These are phyloP conservation scores for Myzus persicae DNA, from an alignment of 1,140 invertebrate species.

Conservation along the genomic window DNA sequence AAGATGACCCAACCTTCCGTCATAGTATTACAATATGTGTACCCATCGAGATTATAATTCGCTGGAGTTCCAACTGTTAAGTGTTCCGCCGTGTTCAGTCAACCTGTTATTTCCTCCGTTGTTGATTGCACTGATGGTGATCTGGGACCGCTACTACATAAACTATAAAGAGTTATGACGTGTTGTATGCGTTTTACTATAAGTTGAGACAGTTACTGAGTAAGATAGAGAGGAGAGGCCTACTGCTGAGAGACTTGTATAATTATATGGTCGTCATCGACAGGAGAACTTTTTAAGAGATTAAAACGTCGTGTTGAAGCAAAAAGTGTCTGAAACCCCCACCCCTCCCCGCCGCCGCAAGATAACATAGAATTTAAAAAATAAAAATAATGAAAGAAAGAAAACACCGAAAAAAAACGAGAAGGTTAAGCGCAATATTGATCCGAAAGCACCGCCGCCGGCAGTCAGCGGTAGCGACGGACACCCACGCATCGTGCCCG, in stretches of 20 bases:
- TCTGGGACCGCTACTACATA: not conserved
- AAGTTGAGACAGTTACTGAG: not conserved
- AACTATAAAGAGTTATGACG: not conserved
- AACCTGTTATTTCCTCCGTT: not conserved
- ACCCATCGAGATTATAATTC: not conserved
- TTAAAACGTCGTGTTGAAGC: conserved; percentile 10
- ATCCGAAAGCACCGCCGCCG: conserved; percentile 48
- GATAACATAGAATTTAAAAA: not conserved
- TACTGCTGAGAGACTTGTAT: not conserved
- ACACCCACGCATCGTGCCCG: conserved; percentile 48
- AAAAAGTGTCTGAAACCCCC: not conserved
- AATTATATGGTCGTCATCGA: conserved; percentile 19
- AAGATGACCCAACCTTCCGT: not conserved
- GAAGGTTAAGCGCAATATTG: conserved; percentile 57
- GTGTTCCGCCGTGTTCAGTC: not conserved
- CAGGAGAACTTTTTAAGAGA: not conserved
- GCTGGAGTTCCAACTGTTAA: not conserved
- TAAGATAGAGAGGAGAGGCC: not conserved
- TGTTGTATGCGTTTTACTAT: not conserved
- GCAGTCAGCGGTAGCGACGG: conserved; percentile 41
- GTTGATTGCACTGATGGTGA: not conserved
- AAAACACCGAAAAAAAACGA: conserved; percentile 36
- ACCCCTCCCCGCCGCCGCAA: not conserved
- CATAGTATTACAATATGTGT: not conserved
- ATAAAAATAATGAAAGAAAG: not conserved